phyloP scores from a whole-genome alignment of 1,140 invertebrate species.

The Meloidogyne floridensis region DNA sequence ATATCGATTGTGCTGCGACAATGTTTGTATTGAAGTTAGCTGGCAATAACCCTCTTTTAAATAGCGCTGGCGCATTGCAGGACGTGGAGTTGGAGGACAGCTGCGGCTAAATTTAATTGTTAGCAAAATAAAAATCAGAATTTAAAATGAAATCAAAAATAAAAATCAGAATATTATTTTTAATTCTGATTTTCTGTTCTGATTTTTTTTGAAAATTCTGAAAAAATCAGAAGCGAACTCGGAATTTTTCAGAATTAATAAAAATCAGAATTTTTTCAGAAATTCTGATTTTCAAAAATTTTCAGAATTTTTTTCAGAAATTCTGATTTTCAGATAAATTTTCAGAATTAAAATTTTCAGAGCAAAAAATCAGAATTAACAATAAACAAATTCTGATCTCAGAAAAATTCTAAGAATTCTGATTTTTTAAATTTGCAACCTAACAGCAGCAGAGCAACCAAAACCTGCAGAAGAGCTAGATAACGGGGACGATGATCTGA shows the following conservation, averaged over 20 bases:
- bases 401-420: too few relatives aligned
- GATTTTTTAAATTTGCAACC: background rate
- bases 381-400: too few relatives aligned
- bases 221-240: too few relatives aligned
- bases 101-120: conserved; percentile 7
- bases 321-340: too few relatives aligned
- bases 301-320: background rate
- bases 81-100: conserved; percentile 18
- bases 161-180: background rate
- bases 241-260: too few relatives aligned
- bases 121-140: background rate
- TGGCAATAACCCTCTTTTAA: conserved; percentile 23
- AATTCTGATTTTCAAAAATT: too few relatives aligned
- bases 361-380: too few relatives aligned
- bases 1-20: conserved; percentile 25
- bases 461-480: background rate
- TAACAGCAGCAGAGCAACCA: background rate
- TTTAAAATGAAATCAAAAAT: background rate
- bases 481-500: background rate
- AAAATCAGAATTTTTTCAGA: background rate
- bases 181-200: too few relatives aligned
- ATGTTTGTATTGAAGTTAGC: conserved; percentile 22
- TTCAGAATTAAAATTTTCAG: too few relatives aligned
- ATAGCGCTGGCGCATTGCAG: conserved; percentile 11
- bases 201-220: too few relatives aligned